phyloP scores from a whole-genome alignment of 2,888 invertebrate genomes.

The Terebella lapidaria region DNA sequence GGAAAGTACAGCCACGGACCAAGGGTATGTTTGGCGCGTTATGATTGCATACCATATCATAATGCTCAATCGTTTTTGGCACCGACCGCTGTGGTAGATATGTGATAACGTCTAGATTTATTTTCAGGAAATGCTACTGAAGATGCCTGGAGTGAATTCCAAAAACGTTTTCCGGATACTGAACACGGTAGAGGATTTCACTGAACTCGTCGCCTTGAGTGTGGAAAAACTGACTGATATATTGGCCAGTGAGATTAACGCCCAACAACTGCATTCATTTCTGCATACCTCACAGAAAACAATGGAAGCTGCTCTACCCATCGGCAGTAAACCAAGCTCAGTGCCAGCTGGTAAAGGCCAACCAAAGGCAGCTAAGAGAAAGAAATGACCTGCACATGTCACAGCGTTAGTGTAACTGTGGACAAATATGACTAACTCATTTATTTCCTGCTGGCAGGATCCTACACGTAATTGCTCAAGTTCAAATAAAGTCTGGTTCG shows the following conservation, averaged over 20 bases:
- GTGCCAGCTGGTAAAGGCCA: too few relatives aligned
- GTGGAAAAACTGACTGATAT: constrained; percentile 68
- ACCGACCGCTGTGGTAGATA: background rate
- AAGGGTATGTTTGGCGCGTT: constrained; percentile 54
- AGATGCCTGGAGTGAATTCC: constrained; percentile 81
- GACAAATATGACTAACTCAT: too few relatives aligned
- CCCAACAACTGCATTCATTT: constrained; percentile 47
- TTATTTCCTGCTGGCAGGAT: too few relatives aligned
- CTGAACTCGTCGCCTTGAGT: constrained; percentile 52
- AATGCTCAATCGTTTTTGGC: background rate
- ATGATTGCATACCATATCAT: background rate
- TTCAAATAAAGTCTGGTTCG: too few relatives aligned
- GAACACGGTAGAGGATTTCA: constrained; percentile 68
- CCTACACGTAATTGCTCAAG: too few relatives aligned
- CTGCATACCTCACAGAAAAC: too few relatives aligned
- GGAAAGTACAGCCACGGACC: constrained; percentile 68
- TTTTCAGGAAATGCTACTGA: constrained; percentile 69
- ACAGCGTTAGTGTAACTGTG: too few relatives aligned
- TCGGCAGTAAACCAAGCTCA: too few relatives aligned
- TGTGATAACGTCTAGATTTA: background rate
- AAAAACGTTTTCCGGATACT: constrained; percentile 77
- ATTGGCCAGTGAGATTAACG: constrained; percentile 61
- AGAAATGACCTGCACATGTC: too few relatives aligned
- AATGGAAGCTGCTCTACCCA: too few relatives aligned
- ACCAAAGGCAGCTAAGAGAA: too few relatives aligned